These are phyloP conservation scores for Phengaris alcon DNA, from an alignment of 2,888 invertebrate species.

Conservation along the genomic window DNA sequence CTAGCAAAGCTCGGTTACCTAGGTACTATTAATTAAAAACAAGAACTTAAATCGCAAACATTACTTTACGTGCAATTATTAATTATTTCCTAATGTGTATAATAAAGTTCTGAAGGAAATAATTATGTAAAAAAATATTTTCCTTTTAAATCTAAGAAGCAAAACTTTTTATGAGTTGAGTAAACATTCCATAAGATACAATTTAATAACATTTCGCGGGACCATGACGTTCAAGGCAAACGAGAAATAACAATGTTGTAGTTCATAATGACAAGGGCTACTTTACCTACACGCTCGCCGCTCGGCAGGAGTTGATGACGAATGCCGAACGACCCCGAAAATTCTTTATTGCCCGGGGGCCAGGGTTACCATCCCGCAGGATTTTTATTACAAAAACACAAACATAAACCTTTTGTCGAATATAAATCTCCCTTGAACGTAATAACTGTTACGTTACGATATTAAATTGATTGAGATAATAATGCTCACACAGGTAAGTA, in stretches of 20 bases:
- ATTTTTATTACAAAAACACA: constrained; percentile 20
- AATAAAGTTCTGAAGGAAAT: not conserved
- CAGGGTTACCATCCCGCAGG: constrained; percentile 8
- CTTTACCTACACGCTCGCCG: not conserved
- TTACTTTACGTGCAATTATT: too few relatives aligned
- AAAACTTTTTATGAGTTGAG: not conserved
- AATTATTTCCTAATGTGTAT: too few relatives aligned
- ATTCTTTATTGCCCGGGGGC: constrained; percentile 20
- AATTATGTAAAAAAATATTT: not conserved
- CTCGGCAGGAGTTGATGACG: constrained; percentile 17
- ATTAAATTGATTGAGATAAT: constrained; percentile 4
- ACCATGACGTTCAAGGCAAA: constrained; percentile 13
- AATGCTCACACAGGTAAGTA: too few relatives aligned
- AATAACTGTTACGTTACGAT: not conserved
- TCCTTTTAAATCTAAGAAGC: not conserved
- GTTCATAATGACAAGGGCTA: constrained; percentile 21
- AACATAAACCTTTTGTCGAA: constrained; percentile 13
- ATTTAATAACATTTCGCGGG: constrained; percentile 3
- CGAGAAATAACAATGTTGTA: constrained; percentile 26
- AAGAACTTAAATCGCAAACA: too few relatives aligned
- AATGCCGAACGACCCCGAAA: constrained; percentile 21
- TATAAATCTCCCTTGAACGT: constrained; percentile 13
- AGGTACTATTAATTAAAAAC: too few relatives aligned
- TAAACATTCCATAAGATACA: not conserved
- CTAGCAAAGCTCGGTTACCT: too few relatives aligned